Evolutionary conservation across 2,888 invertebrate species (phyloP).

Genomic region (Tipula lateralis): DNA sequence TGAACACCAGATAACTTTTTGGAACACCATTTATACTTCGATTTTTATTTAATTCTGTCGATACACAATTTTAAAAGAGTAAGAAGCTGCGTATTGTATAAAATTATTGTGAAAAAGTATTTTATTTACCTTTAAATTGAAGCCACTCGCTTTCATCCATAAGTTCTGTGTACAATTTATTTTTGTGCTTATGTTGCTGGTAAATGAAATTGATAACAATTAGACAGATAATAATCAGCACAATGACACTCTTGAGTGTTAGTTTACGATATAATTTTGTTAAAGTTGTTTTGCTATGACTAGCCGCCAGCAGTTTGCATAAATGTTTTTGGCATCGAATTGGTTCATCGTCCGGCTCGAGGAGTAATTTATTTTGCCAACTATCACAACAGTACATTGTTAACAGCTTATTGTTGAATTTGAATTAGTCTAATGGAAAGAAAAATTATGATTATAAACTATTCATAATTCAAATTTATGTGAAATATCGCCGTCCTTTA

Average conservation of each 20-base stretch:
- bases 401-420: no score
- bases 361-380: background rate
- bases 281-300: background rate
- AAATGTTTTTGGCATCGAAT: background rate
- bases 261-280: background rate
- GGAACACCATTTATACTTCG: slow-evolving; percentile 34
- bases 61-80: background rate
- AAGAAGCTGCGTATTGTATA: no score
- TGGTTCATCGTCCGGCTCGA: background rate
- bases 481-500: no score
- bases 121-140: background rate
- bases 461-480: no score
- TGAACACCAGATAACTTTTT: slow-evolving; percentile 51
- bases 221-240: background rate
- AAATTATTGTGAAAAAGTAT: background rate
- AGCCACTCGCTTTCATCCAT: background rate
- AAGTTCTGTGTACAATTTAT: background rate
- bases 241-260: background rate
- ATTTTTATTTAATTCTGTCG: background rate
- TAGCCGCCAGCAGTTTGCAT: background rate
- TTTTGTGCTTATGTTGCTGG: background rate
- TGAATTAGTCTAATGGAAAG: no score
- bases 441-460: no score
- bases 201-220: background rate
- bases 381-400: background rate